phyloP scores from a whole-genome alignment of 1,140 invertebrate species.

The Ylistrum balloti region DNA sequence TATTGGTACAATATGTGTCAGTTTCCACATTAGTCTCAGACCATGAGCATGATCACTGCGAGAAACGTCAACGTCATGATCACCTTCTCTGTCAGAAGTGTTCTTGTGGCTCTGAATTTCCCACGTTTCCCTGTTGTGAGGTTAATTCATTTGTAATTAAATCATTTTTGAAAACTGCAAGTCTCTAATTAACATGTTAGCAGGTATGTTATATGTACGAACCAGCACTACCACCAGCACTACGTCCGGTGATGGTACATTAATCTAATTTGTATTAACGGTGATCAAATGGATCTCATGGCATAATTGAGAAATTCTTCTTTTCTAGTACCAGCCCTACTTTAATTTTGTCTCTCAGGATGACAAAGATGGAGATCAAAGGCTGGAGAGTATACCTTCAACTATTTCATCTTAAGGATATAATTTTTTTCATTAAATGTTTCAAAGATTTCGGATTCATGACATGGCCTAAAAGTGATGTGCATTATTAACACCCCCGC shows the following conservation, averaged over 20 bases:
- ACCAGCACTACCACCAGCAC: neutral
- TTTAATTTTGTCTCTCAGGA: conserved; percentile 13
- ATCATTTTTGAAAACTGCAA: neutral
- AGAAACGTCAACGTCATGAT: neutral
- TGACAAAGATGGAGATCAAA: conserved; percentile 27
- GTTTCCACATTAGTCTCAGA: neutral
- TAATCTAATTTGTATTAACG: conserved; percentile 40
- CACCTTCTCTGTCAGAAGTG: neutral
- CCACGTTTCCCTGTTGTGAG: neutral
- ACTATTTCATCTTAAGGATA: conserved; percentile 27
- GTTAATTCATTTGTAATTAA: neutral
- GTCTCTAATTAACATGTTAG: neutral
- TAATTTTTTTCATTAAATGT: conserved; percentile 12
- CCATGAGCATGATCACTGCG: neutral
- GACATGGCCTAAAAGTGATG: neutral
- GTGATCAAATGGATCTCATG: neutral
- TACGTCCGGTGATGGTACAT: neutral
- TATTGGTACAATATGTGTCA: neutral
- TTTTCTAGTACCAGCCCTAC: neutral
- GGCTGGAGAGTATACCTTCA: neutral
- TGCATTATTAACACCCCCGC: conserved; percentile 15
- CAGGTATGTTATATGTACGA: neutral
- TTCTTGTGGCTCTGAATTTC: neutral
- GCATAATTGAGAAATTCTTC: conserved; percentile 23
- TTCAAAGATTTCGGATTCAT: conserved; percentile 28